Conservation (phyloP, 1,140 invertebrate species). For the Solen grandis region DNA sequence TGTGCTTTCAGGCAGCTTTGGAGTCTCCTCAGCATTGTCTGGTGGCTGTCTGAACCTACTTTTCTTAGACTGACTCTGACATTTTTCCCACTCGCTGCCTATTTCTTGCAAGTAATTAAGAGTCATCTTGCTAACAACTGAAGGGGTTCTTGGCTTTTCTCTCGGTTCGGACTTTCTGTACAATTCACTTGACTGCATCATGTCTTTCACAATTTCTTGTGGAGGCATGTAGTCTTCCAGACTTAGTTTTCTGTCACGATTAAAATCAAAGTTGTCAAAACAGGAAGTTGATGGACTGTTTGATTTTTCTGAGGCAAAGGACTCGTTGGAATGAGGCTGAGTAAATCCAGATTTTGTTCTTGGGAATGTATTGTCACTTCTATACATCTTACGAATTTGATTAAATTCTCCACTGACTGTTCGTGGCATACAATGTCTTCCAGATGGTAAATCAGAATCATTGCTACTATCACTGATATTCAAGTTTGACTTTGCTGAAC, state of each 20-base stretch:
- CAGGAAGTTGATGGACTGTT: too few relatives aligned
- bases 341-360: too few relatives aligned
- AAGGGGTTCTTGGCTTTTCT: slow-evolving; percentile 53
- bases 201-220: slow-evolving; percentile 67
- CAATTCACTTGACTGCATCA: slow-evolving; percentile 55
- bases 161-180: slow-evolving; percentile 52
- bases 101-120: slow-evolving; percentile 73
- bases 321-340: background rate
- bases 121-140: slow-evolving; percentile 66
- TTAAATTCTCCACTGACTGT: slow-evolving; percentile 65
- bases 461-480: background rate
- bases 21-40: background rate
- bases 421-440: slow-evolving; percentile 22
- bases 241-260: background rate
- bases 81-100: slow-evolving; percentile 66
- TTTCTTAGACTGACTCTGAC: slow-evolving; percentile 2
- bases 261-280: too few relatives aligned
- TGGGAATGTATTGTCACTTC: slow-evolving; percentile 44
- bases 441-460: slow-evolving; percentile 2
- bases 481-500: slow-evolving; percentile 67
- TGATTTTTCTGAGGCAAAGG: background rate
- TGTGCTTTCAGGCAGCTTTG: slow-evolving; percentile 3
- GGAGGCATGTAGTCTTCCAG: slow-evolving; percentile 68
- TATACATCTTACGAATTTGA: slow-evolving; percentile 60
- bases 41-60: background rate